Conservation (phyloP, 2,113 vertebrate species). For the Rafetus swinhoei region DNA sequence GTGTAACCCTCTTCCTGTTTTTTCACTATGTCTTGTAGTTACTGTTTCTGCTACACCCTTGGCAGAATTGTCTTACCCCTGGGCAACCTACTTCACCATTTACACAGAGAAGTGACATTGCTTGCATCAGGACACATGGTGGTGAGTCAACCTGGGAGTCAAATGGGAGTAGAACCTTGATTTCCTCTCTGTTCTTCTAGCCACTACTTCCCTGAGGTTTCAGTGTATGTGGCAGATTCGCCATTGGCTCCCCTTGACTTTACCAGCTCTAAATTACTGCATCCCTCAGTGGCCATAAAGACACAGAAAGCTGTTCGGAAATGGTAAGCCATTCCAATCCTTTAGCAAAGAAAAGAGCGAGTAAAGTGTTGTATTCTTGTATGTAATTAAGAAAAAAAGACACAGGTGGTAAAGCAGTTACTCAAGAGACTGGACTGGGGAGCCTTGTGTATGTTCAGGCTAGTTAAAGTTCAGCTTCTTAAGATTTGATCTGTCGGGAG, state of each 20-base stretch:
- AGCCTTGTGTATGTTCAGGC: not conserved
- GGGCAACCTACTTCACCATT: not conserved
- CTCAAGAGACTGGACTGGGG: not conserved
- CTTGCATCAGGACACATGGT: not conserved
- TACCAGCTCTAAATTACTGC: not conserved
- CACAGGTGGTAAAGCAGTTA: not conserved
- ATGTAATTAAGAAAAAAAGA: not conserved
- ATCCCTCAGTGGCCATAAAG: not conserved
- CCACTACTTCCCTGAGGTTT: conserved; percentile 14
- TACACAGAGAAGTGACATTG: conserved; percentile 4
- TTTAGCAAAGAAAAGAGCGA: not conserved
- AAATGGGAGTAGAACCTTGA: not conserved
- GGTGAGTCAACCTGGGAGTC: conserved; percentile 19
- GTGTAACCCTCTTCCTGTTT: not conserved
- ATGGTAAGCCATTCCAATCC: not conserved
- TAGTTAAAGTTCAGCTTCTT: not conserved
- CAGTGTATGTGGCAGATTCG: conserved; percentile 17
- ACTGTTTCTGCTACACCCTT: not conserved
- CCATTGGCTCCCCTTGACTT: conserved; percentile 3
- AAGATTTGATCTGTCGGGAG: not conserved
- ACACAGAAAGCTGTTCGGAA: fast-evolving
- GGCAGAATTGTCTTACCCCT: not conserved
- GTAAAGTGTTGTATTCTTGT: not conserved
- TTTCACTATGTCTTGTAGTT: conserved; percentile 1
- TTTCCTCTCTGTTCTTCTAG: conserved; percentile 12